A percentile compares a stretch with the other conserved stretches of the same genome.
Evolutionary conservation across 2,113 vertebrate species (phyloP).

Genomic region (Pelmatolapia mariae): DNA sequence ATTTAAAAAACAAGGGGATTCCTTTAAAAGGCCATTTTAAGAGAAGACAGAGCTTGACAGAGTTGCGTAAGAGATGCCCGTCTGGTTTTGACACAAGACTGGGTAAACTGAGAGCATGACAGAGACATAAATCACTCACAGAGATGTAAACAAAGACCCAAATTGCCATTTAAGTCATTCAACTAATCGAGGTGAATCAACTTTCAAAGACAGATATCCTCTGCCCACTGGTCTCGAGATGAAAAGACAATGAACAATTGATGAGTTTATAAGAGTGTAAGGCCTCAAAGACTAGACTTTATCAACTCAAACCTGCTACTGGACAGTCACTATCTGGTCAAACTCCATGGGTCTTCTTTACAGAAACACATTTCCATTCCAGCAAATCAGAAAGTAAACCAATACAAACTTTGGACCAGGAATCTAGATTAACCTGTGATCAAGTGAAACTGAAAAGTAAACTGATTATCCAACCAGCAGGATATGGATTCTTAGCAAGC

Average conservation of each 20-base stretch:
- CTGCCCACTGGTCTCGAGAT: not conserved
- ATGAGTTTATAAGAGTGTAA: not conserved
- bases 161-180: not conserved
- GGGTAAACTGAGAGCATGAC: not conserved
- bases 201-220: not conserved
- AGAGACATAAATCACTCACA: not conserved
- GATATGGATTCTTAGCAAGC: not conserved
- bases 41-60: not conserved
- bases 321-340: conserved; percentile 6
- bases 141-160: not conserved
- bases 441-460: not conserved
- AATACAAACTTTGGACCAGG: not conserved
- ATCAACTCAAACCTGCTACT: conserved; percentile 15
- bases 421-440: not conserved
- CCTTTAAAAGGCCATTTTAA: not conserved
- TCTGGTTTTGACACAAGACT: not conserved
- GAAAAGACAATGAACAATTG: not conserved
- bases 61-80: not conserved
- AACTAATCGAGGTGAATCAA: not conserved
- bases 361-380: not conserved
- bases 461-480: not conserved
- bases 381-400: not conserved
- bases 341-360: conserved; percentile 17
- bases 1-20: not conserved
- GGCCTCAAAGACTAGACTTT: conserved; percentile 1